phyloP scores from a whole-genome alignment of 2,797 vertebrate genomes.

The Leuciscus waleckii region DNA sequence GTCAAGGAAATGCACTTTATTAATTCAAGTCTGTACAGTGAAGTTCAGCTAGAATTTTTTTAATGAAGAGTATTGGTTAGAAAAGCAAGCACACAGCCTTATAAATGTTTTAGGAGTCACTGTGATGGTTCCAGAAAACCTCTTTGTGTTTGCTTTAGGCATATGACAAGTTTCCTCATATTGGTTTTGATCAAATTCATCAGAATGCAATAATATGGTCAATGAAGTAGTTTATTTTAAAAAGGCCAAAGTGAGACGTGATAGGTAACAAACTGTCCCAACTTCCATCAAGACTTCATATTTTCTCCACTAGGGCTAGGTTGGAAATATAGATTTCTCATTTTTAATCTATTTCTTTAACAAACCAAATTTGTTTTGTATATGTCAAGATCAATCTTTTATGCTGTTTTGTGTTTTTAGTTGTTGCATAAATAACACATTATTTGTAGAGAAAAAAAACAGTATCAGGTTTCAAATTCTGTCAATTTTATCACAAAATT shows the following conservation, averaged over 20 bases:
- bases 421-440: not conserved
- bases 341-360: not conserved
- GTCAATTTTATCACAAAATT: not conserved
- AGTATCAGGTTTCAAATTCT: not conserved
- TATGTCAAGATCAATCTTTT: not conserved
- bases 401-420: not conserved
- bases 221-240: not conserved
- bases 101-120: not conserved
- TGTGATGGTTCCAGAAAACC: constrained; percentile 8
- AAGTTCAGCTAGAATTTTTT: not conserved
- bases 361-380: not conserved
- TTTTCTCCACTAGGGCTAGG: not conserved
- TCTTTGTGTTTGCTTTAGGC: not conserved
- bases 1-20: not conserved
- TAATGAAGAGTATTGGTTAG: not conserved
- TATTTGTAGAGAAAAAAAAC: not conserved
- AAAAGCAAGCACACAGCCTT: not conserved
- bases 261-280: not conserved
- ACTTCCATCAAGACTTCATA: not conserved
- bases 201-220: not conserved
- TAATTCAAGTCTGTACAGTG: not conserved
- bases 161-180: not conserved
- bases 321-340: not conserved
- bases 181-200: not conserved
- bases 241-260: not conserved